Evolutionary conservation across 2,888 invertebrate genomes (phyloP), one percentile per base, ranked within the genome.

Genomic region (Candidula unifasciata): DNA sequence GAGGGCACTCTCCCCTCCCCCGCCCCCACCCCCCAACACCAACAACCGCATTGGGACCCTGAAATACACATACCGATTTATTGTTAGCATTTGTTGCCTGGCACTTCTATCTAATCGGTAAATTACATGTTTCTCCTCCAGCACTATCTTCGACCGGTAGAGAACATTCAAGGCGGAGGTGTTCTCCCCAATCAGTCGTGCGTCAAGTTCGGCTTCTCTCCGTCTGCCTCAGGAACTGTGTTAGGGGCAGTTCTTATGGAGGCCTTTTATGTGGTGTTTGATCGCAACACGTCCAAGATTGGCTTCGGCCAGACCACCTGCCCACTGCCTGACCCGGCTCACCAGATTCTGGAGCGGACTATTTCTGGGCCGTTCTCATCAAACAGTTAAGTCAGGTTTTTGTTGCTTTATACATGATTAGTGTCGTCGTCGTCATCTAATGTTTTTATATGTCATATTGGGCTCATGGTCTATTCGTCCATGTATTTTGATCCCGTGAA

Each of bases 161-260:
- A 88, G 16, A 89, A 90, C 30, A 82, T 81, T 3, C 30, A 77
- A 27, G 83, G 84, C 60, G 84, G 81, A 10, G 82, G 82, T 37
- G 24, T 80, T 16, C 33, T 54, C 24, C 16, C 74, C 10, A 18
- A 37, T 16, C 27, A 79, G 66, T 84, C 87, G 13, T 94, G 94
- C 88, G 93, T 90, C 86, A 93, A 92, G 87, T 91, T 93, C 88
- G 93, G 92, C 24, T 89, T 94, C 52, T 88, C 91, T 24, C 87
- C 90, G 33, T 93, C 93, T 2, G 90, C 91, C 16, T 85, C 92
- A 85, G 94, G 94, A 18, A 89, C 92, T 37, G 93, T 94, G 3
- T 87, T 94, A 18, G 94, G 94, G 21, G 93, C 94, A 35, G 91
- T 94, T 2, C 86, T 94, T 37, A 92, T 94, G 92, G 94, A 94